Evolutionary conservation across 2,113 vertebrate genomes (phyloP), one percentile per base, ranked within the genome.

Genomic region (Microtus ochrogaster): DNA sequence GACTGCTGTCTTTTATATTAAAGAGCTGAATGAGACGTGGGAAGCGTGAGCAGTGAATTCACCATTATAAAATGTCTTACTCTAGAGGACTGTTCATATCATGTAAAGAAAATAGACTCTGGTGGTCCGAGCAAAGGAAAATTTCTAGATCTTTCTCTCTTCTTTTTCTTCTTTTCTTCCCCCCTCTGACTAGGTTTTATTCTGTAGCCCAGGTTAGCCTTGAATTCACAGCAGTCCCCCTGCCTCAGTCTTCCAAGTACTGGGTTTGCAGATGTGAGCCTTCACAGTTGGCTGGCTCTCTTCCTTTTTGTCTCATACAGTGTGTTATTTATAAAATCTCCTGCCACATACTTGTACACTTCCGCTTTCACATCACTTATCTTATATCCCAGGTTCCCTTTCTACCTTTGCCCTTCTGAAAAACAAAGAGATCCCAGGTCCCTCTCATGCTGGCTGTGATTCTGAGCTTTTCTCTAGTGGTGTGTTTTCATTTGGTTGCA

Each of bases 291-390:
- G 47, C 44, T 72, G 47, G 30, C 49, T 72, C 33, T 52, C 55
- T 96, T 92, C 41, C 68, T 91, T 96, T 92, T 83, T 65, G 72
- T 81, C 39, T 93, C 81, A 30, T 52, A 78, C 70, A 16, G 76
- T 94, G 36, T 92, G 65, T 90, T 93, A 89, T 93, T 97, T 94
- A 21, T 39, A 94, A 94, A 84, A 78, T 72, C 9, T 78, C 52
- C 77, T 49, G 89, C 72, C 58, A 83, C 33, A 82, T 70, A 90
- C 78, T 87, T 94, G 94, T 70, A 61, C 70, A 93, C 93, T 96
- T 95, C 90, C 68, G 93, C 61, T 97, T 95, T 96, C 84, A 94
- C 33, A 92, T 96, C 70, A 76, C 41, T 94, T 83, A 78, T 83
- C 94, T 89, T 85, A 11, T 93, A 86, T 7, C 61, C 72, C 68